These are phyloP conservation scores for Darevskia mixta DNA, from an alignment of 2,797 vertebrate species.

Conservation along the genomic window DNA sequence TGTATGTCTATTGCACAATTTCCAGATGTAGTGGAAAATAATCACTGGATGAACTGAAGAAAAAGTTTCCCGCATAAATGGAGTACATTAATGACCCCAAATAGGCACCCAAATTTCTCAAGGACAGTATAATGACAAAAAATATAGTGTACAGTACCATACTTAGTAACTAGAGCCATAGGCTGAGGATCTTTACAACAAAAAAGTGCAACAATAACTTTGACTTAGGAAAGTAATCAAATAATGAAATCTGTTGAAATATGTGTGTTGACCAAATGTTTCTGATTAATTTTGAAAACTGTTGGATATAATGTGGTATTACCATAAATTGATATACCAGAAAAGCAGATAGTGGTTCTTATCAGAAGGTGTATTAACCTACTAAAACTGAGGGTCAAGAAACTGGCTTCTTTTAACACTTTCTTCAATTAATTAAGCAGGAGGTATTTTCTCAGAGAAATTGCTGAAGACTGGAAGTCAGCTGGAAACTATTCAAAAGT, in stretches of 20 bases:
- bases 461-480: conserved; percentile 48
- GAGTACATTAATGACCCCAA: not conserved
- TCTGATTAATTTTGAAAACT: conserved; percentile 42
- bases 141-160: not conserved
- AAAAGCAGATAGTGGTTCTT: conserved; percentile 41
- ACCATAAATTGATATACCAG: conserved; percentile 21
- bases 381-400: not conserved
- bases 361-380: conserved; percentile 25
- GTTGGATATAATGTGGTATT: conserved; percentile 43
- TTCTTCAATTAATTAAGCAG: conserved; percentile 42
- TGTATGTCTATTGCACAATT: not conserved
- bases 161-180: not conserved
- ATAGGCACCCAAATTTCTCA: not conserved
- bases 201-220: not conserved
- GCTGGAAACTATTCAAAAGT: conserved; percentile 44
- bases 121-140: not conserved
- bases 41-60: not conserved
- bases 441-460: conserved; percentile 45
- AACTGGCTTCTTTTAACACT: not conserved
- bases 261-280: conserved; percentile 32
- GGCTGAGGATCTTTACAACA: not conserved
- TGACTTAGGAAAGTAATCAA: not conserved
- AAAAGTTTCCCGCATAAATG: not conserved
- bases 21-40: not conserved
- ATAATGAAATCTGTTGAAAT: conserved; percentile 12